Conservation (phyloP, 1,140 invertebrate genomes). For the Brachionus manjavacas region DNA sequence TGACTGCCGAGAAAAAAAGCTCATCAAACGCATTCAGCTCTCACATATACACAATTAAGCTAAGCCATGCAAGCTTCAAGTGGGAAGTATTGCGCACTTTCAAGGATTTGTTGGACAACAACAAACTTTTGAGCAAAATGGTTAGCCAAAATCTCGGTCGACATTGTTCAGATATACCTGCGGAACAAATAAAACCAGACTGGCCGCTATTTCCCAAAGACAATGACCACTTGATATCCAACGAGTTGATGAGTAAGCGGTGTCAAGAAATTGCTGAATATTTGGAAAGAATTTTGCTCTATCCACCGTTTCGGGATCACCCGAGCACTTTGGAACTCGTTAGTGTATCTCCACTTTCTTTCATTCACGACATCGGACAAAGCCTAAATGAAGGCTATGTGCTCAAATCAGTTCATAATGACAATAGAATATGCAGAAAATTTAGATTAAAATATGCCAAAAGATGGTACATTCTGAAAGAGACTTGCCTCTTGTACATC, state of each 20-base stretch:
- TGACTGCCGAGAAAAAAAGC: neutral
- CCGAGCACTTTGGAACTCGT: neutral
- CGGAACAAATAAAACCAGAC: neutral
- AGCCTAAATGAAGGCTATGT: neutral
- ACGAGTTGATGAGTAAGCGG: neutral
- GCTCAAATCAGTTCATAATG: neutral
- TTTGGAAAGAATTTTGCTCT: neutral
- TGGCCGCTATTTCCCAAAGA: conserved; percentile 12
- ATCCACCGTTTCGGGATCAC: conserved; percentile 19
- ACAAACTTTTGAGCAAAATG: neutral
- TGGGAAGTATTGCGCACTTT: neutral
- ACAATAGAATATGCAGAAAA: neutral
- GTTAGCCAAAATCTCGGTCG: neutral
- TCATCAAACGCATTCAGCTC: neutral
- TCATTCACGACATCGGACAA: neutral
- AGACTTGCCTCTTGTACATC: neutral
- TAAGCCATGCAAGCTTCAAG: neutral
- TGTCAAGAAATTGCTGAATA: conserved; percentile 7
- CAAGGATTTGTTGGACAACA: neutral
- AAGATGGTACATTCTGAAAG: neutral
- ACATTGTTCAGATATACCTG: neutral
- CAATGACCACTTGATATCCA: neutral
- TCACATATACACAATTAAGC: neutral
- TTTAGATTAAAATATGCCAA: neutral
- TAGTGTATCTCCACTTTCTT: neutral